Base-by-base conservation (phyloP, 64 coral and sea anemone species). In the Acropora yongei region DNA sequence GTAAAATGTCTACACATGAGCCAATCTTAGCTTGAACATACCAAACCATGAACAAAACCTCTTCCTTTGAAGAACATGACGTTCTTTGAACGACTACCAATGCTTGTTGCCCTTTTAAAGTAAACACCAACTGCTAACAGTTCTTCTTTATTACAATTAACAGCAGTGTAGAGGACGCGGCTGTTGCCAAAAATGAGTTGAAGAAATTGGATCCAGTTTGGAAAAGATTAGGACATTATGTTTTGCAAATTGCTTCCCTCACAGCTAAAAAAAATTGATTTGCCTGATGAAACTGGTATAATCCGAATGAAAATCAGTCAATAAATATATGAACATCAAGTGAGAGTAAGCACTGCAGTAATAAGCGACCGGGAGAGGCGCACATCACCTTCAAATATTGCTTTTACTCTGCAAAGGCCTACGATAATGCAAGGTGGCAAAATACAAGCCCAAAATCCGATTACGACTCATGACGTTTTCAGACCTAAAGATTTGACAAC, bases 251-350 rank as follows among this genome's bases (percentile, higher is more conserved):
- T 74, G 41, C 13, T 87, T 87, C 69, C 72, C 43, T 74, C 85
- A 74, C 85, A 87, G 17, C 49, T 87, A 87, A 71, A 69, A 71
- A 87, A 87, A 48, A 49, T 87, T 48, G 6, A 12, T 8, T 51
- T 68, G 47, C 43, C 67, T 18, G 71, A 87, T 17, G 75, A 87
- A 72, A n/a, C 75, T 55, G 51, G 30, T 9, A 47, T 87, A 17
- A 73, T 74, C 49, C 55, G 40, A 74, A 87, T 74, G 85, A 87
- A 75, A 71, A 87, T 75, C 11, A 47, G 49, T 74, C 85, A 87
- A 57, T 49, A 74, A n/a, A 74, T 74, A 6, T 87, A 74, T 87
- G 85, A 87, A 45, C 85, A 87, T 53, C 85, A 49, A 40, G 16
- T 87, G 44, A 71, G 72, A 74, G 66, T 69, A 48, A 87, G 66